Evolutionary conservation across 2,113 vertebrate genomes (phyloP), one percentile per base, ranked within the genome.

Genomic region (Leptodactylus fuscus): DNA sequence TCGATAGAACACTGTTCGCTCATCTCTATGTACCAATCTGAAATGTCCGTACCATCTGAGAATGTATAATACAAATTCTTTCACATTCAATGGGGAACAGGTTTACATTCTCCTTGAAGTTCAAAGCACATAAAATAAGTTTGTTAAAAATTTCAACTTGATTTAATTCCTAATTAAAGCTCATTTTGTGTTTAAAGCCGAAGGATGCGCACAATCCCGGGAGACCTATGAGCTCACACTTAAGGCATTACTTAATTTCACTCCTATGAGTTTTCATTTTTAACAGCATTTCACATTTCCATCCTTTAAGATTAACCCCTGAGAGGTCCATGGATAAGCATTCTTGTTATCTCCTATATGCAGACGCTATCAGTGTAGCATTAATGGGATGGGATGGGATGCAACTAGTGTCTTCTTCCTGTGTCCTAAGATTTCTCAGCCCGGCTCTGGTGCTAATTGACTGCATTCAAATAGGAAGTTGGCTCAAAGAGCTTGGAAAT

Each of bases 151-250:
- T 85, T 78, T 80, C 76, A 86, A 90, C 84, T 83, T 92, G 87
- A 91, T 90, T 90, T 85, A 90, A 88, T 84, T 92, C 87, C 91
- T 94, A 89, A 91, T 93, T 94, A 93, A 91, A 27, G 15, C 32
- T 91, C 74, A 89, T 44, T 93, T 90, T 80, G 0, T 88, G 87
- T 87, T 91, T 91, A 91, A 89, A 89, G 87, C 62, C 3, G 0
- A 93, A 93, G 89, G 88, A 92, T 88, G 88, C 87, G 88, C 91
- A 89, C 88, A 91, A 20, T 92, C 90, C 89, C 91, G 91, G 82
- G 93, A 91, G 89, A 86, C 70, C 90, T 87, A 90, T 46, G 38
- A 88, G 81, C 83, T 90, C 85, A 88, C 73, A 88, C 86, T 88
- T 87, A 87, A 88, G 84, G 82, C 91, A 88, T 91, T 92, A 79